Percentiles rank a stretch among this genome's conserved stretches.
Evolutionary conservation across 1,140 invertebrate genomes (phyloP).

Genomic region (Conus betulinus): DNA sequence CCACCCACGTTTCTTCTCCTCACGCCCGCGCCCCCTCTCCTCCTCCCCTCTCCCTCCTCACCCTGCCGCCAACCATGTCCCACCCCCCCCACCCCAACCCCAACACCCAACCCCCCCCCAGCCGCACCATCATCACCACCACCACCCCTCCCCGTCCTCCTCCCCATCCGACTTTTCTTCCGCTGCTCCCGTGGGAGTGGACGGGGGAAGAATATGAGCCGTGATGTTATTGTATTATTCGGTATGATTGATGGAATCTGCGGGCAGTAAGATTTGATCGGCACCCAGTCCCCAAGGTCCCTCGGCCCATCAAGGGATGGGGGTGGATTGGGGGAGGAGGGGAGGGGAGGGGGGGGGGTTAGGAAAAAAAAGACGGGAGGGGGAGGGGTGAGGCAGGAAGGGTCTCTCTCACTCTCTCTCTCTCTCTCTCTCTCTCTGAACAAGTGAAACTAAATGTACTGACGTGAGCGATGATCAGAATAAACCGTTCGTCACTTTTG

Average conservation of each 20-base stretch:
- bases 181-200: neutral
- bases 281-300: constrained; percentile 15
- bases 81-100: neutral
- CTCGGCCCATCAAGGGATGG: constrained; percentile 1
- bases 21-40: neutral
- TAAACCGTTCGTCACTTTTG: too few species aligned
- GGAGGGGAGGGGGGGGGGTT: too few species aligned
- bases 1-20: neutral
- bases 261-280: constrained; percentile 32
- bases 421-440: neutral
- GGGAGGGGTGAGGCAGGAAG: too few species aligned
- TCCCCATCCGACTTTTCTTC: too few species aligned
- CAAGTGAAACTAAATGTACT: too few species aligned
- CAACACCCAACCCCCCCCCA: too few species aligned
- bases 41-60: neutral
- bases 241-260: constrained; percentile 40
- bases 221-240: constrained; percentile 38
- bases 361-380: too few species aligned
- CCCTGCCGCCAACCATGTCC: neutral
- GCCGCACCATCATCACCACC: too few species aligned
- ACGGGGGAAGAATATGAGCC: constrained; percentile 30
- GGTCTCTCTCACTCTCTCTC: neutral
- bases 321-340: neutral
- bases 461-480: too few species aligned
- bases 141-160: too few species aligned